Evolutionary conservation across 2,113 vertebrate species (phyloP), one percentile per base, ranked within the genome.

Genomic region (Callionymus lyra): DNA sequence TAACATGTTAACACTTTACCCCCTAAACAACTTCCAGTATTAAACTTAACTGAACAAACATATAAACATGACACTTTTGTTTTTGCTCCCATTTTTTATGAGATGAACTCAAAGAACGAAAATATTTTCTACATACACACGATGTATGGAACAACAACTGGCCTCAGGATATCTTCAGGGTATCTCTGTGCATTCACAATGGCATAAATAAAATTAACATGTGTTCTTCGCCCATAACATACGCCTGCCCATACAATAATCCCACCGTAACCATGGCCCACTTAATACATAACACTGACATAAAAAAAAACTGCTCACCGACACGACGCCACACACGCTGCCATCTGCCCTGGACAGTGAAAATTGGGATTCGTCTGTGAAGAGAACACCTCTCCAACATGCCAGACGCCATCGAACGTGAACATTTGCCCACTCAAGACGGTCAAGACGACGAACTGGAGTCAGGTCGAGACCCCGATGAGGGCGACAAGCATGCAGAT

Each of bases 101-200:
- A 27, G 21, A 27, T 27, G 8, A 8, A 27, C 21, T 27, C 8
- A 27, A 27, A 27, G 21, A 27, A 5, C 21, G 4, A 27, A 27
- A 27, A 27, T 27, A 5, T 5, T 5, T 27, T 27, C 21, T 8
- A 27, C 8, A 27, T 27, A 27, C 21, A 27, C 21, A 27, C 9
- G 33, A 34, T 34, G 33, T 5, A 34, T 34, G 6, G 33, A 4
- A 34, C 33, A 34, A 34, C 33, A 34, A 34, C 12, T 1, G 4
- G 33, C 33, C 10, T 4, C 33, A 34, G 33, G 33, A 34, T 34
- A 11, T 34, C 33, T 8, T 34, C 33, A 34, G 9, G 6, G 33
- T 34, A 34, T 34, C 33, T 34, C 33, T 34, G 33, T 34, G 33
- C 33, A 34, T 34, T 34, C 6, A 34, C 10, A 34, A 34, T 34